Conservation (phyloP, 1,140 invertebrate species). For the Manduca sexta region DNA sequence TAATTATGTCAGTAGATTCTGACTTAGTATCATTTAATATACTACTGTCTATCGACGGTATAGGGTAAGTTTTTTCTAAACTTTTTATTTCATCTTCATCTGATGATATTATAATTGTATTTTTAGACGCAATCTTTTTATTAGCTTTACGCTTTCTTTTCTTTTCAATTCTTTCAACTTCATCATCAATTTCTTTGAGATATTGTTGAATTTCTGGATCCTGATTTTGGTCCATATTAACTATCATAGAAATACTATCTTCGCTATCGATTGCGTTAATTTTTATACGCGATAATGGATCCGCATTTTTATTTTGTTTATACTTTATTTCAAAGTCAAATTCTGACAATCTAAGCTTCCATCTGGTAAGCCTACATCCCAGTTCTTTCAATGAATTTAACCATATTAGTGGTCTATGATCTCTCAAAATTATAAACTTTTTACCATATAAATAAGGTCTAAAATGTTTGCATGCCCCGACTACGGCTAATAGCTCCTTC, state of each 20-base stretch:
- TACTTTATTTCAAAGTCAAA: conserved; percentile 14
- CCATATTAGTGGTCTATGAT: too few relatives aligned
- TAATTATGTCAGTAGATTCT: not conserved
- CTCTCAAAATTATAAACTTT: too few relatives aligned
- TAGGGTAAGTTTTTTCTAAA: not conserved
- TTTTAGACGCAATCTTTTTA: not conserved
- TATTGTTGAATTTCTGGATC: conserved; percentile 5
- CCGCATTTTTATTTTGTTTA: conserved; percentile 12
- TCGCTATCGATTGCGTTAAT: too few relatives aligned
- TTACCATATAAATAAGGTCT: too few relatives aligned
- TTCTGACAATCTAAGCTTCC: too few relatives aligned
- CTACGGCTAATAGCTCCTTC: conserved; percentile 19
- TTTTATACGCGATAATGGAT: too few relatives aligned
- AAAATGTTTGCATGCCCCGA: conserved; percentile 23
- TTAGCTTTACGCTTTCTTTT: not conserved
- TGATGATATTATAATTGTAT: conserved; percentile 1
- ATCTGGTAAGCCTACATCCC: too few relatives aligned
- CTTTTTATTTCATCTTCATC: conserved; percentile 3
- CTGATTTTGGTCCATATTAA: too few relatives aligned
- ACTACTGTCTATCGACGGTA: not conserved
- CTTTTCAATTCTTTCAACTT: not conserved
- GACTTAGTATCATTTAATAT: too few relatives aligned
- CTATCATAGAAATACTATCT: too few relatives aligned
- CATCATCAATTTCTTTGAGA: not conserved
- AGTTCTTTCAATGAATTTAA: too few relatives aligned